These are phyloP conservation scores for Dufourea novaeangliae DNA, from an alignment of 1,140 invertebrate species.

Conservation along the genomic window DNA sequence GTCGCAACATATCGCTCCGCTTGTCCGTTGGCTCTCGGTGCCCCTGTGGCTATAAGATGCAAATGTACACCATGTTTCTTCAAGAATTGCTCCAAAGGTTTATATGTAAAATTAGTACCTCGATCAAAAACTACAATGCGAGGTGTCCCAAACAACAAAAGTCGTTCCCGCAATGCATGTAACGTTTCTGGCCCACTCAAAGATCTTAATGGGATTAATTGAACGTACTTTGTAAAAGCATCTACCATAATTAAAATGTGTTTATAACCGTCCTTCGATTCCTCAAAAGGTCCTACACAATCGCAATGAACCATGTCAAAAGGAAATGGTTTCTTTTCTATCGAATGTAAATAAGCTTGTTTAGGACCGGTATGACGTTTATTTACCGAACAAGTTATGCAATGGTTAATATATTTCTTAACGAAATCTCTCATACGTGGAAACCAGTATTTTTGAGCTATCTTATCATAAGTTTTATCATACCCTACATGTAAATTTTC, in stretches of 20 bases:
- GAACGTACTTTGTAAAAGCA: not conserved
- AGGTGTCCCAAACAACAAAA: not conserved
- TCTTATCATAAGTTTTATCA: not conserved
- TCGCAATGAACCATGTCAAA: not conserved
- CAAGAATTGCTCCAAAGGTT: not conserved
- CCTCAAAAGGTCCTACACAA: not conserved
- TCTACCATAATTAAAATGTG: not conserved
- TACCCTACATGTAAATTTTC: not conserved
- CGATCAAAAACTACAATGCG: not conserved
- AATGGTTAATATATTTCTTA: slow-evolving; percentile 2
- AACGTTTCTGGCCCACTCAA: not conserved
- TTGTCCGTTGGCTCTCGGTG: no score
- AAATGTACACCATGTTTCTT: not conserved
- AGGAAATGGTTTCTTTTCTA: not conserved
- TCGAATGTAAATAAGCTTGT: not conserved
- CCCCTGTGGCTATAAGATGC: not conserved
- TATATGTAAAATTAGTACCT: not conserved
- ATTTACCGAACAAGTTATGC: not conserved
- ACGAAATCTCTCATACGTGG: not conserved
- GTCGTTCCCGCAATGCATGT: not conserved
- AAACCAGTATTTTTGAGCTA: not conserved
- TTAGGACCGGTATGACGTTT: not conserved
- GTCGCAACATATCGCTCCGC: not conserved
- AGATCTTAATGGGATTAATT: not conserved
- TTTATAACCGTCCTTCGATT: not conserved